phyloP scores from a whole-genome alignment of 2,888 invertebrate species.

The Eupelmus urozonus region DNA sequence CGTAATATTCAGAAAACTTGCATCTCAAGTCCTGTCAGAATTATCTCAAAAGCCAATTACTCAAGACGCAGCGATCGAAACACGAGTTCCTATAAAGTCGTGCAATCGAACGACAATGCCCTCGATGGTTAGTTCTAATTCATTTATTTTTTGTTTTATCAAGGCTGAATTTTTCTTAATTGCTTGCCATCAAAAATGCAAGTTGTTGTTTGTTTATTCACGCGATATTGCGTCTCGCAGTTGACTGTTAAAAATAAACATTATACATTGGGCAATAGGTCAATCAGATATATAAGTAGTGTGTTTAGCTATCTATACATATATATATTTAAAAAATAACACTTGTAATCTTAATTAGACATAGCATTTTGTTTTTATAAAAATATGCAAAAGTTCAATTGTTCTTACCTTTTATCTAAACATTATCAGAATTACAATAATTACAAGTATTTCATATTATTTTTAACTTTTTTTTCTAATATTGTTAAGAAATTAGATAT shows the following conservation, averaged over 20 bases:
- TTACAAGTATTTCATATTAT: no score
- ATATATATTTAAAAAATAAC: no score
- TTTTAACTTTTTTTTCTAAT: no score
- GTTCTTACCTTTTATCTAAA: no score
- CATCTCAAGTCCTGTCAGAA: constrained; percentile 63
- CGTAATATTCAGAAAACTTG: constrained; percentile 69
- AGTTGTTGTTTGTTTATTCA: constrained; percentile 23
- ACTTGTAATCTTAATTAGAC: no score
- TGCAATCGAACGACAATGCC: constrained; percentile 54
- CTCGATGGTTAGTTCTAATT: constrained; percentile 55
- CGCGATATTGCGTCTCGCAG: constrained; percentile 22
- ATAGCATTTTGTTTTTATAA: no score
- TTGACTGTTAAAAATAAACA: constrained; percentile 38
- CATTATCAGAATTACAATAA: no score
- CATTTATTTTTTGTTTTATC: constrained; percentile 23
- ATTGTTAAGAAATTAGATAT: neutral
- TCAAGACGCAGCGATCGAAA: constrained; percentile 72
- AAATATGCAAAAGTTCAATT: no score
- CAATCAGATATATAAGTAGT: constrained; percentile 1
- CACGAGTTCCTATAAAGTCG: constrained; percentile 67
- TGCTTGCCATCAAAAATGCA: neutral
- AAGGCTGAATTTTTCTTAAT: neutral
- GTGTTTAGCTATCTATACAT: no score
- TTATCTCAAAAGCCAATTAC: constrained; percentile 68
- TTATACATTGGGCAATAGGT: constrained; percentile 23